Conservation (phyloP, 64 coral and sea anemone genomes). For the Stylophora pistillata region DNA sequence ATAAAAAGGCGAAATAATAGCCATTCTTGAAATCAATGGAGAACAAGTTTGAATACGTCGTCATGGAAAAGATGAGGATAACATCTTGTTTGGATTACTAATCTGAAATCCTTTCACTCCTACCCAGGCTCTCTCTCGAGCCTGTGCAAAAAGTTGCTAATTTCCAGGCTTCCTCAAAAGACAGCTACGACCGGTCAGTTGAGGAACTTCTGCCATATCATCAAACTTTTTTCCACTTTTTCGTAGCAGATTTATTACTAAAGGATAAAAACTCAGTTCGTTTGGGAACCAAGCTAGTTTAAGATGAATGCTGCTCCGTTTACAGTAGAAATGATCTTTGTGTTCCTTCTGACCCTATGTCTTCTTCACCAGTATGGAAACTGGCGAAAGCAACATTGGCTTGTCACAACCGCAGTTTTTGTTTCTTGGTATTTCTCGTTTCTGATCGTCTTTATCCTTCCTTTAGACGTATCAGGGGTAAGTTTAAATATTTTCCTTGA, state of each 20-base stretch:
- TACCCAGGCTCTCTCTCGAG: neutral
- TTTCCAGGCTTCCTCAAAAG: neutral
- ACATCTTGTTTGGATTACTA: too few relatives aligned
- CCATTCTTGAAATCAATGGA: neutral
- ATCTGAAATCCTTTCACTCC: neutral
- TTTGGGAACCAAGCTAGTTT: neutral
- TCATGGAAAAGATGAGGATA: neutral
- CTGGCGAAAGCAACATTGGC: slow-evolving; percentile 94
- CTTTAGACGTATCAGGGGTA: slow-evolving; percentile 97
- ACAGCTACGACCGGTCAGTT: neutral
- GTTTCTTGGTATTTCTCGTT: slow-evolving; percentile 98
- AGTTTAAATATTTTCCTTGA: slow-evolving; percentile 42
- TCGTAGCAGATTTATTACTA: neutral
- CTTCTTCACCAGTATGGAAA: slow-evolving; percentile 99
- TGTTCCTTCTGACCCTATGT: slow-evolving; percentile 85
- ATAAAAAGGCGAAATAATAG: too few relatives aligned
- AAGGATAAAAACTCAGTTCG: neutral
- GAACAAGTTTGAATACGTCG: too few relatives aligned
- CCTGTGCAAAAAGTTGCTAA: neutral
- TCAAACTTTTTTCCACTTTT: neutral
- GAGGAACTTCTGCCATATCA: neutral
- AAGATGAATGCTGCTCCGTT: slow-evolving; percentile 86
- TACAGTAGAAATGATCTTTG: slow-evolving; percentile 86
- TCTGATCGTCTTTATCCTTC: slow-evolving; percentile 91
- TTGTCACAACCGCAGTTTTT: slow-evolving; percentile 95